Conservation (phyloP, 2,113 vertebrate species). For the Austrofundulus limnaeus region DNA sequence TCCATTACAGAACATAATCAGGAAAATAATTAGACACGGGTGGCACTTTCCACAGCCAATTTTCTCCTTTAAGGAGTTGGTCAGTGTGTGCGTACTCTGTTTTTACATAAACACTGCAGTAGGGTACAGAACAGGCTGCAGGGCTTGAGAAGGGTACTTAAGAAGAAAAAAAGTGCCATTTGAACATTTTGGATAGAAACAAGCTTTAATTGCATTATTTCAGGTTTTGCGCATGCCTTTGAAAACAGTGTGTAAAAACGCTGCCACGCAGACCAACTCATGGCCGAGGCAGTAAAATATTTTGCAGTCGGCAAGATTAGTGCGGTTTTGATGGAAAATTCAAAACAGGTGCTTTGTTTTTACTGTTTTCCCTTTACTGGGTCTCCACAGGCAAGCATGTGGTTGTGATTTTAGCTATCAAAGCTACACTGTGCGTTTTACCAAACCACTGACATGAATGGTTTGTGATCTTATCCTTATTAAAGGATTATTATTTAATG, state of each 20-base stretch:
- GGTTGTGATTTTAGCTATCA: conserved; percentile 38
- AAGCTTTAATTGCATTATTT: conserved; percentile 46
- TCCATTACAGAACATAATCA: neutral
- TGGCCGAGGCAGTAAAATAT: conserved; percentile 49
- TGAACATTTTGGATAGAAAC: conserved; percentile 58
- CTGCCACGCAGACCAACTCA: conserved; percentile 29
- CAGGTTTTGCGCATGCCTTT: conserved; percentile 36
- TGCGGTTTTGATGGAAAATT: conserved; percentile 47
- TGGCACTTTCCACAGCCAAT: neutral
- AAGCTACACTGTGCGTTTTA: conserved; percentile 33
- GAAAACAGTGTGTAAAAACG: conserved; percentile 36
- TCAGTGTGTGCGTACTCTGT: conserved; percentile 13
- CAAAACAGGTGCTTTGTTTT: conserved; percentile 61
- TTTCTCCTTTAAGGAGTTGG: conserved; percentile 6
- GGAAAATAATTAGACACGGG: neutral
- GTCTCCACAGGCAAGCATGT: conserved; percentile 35
- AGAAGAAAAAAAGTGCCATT: conserved; percentile 63
- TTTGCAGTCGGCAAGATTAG: conserved; percentile 48
- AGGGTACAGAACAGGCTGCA: conserved; percentile 63
- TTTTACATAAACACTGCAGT: conserved; percentile 40
- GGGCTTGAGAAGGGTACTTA: conserved; percentile 53
- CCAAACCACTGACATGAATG: conserved; percentile 41
- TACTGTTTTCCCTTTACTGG: conserved; percentile 30
- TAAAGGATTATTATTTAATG: conserved; percentile 51
- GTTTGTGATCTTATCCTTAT: conserved; percentile 54